Evolutionary conservation across 1,140 invertebrate genomes (phyloP).

Genomic region (Trichomalopsis sarcophagae): DNA sequence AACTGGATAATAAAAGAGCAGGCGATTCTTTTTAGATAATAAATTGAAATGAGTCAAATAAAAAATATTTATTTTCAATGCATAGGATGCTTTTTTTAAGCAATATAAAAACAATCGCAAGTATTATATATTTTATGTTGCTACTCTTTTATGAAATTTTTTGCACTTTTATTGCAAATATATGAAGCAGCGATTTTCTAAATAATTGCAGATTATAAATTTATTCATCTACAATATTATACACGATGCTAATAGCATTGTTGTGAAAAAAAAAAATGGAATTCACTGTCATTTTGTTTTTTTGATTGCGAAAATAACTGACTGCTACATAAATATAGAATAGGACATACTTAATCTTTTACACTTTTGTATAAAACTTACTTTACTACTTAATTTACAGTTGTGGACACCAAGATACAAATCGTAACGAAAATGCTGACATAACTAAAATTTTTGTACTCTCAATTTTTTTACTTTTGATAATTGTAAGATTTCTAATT

Average conservation of each 20-base stretch:
- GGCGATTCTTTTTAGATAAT: no score
- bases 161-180: conserved; percentile 10
- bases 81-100: no score
- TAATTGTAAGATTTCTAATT: conserved; percentile 11
- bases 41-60: no score
- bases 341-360: conserved; percentile 16
- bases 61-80: no score
- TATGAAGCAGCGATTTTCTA: neutral
- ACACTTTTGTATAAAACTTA: conserved; percentile 35
- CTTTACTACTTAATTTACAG: conserved; percentile 14
- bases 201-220: neutral
- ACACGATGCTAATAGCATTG: neutral
- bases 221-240: neutral
- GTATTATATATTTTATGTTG: neutral
- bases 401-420: conserved; percentile 26
- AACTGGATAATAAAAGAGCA: no score
- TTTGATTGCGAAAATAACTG: neutral
- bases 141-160: neutral
- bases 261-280: neutral
- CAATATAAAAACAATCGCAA: neutral
- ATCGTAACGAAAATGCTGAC: conserved; percentile 26
- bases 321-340: conserved; percentile 11
- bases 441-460: conserved; percentile 33
- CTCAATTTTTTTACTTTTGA: conserved; percentile 42
- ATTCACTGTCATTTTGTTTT: neutral